Conservation (phyloP, 92 coral and sea anemone genomes). For the Epizoanthus stellaris region DNA sequence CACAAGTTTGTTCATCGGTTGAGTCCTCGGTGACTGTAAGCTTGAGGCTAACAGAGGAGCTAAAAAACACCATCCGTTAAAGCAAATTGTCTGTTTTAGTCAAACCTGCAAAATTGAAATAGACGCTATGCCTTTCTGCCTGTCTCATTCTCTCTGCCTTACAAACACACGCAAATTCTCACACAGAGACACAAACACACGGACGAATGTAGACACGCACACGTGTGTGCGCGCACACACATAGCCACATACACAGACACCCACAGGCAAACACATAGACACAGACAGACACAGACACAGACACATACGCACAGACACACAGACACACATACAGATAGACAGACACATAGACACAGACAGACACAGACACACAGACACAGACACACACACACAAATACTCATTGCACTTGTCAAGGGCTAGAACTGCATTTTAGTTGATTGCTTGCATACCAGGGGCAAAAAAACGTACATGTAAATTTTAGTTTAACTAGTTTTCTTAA, state of each 20-base stretch:
- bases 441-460: too few species aligned
- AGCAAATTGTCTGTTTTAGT: not conserved
- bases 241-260: not conserved
- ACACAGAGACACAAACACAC: not conserved
- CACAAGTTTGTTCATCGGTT: not conserved
- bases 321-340: not conserved
- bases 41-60: conserved; percentile 24
- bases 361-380: too few species aligned
- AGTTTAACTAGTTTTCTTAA: too few species aligned
- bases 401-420: too few species aligned
- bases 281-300: too few species aligned
- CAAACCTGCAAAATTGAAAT: not conserved
- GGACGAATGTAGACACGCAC: not conserved
- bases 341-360: not conserved
- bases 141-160: not conserved
- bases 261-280: too few species aligned
- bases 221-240: not conserved
- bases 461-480: too few species aligned
- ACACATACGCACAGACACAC: too few species aligned
- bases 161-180: not conserved
- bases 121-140: not conserved
- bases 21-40: not conserved
- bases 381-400: too few species aligned
- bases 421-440: too few species aligned
- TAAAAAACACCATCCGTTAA: not conserved